These are phyloP conservation scores for Campaea margaritaria DNA, from an alignment of 2,888 invertebrate genomes.

Conservation along the genomic window DNA sequence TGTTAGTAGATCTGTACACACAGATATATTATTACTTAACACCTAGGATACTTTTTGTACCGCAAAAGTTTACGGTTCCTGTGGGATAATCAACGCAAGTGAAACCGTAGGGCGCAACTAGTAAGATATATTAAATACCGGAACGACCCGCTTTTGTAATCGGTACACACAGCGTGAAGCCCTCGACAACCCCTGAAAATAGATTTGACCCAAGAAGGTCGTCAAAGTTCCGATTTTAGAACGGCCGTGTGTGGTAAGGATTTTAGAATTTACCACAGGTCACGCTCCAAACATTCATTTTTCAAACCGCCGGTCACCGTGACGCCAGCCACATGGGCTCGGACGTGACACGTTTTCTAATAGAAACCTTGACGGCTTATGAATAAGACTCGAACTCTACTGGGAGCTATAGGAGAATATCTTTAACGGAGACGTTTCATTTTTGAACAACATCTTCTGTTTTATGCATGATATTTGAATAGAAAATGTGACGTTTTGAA, in stretches of 20 bases:
- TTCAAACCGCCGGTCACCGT: slow-evolving; percentile 46
- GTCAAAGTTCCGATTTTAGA: background rate
- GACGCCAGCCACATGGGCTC: slow-evolving; percentile 47
- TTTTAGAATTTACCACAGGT: slow-evolving; percentile 34
- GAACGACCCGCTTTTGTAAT: too few species aligned
- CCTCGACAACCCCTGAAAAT: background rate
- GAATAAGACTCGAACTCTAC: slow-evolving; percentile 23
- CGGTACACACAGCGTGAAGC: too few species aligned
- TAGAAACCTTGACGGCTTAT: slow-evolving; percentile 35
- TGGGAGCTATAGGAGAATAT: slow-evolving; percentile 1
- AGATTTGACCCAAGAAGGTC: background rate
- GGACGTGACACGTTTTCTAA: slow-evolving; percentile 48
- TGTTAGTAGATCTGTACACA: too few species aligned
- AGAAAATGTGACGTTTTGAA: background rate
- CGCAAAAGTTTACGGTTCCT: too few species aligned
- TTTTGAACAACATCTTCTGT: slow-evolving; percentile 23
- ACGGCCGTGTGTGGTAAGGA: slow-evolving; percentile 2
- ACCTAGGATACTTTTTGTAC: too few species aligned
- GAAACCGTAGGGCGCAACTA: too few species aligned
- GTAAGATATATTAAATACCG: too few species aligned
- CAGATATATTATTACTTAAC: too few species aligned
- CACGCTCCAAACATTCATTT: slow-evolving; percentile 54
- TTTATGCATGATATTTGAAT: background rate
- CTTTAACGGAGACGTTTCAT: slow-evolving; percentile 11
- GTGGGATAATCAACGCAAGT: too few species aligned